phyloP scores from a whole-genome alignment of 2,797 vertebrate species.

The Microcaecilia unicolor region DNA sequence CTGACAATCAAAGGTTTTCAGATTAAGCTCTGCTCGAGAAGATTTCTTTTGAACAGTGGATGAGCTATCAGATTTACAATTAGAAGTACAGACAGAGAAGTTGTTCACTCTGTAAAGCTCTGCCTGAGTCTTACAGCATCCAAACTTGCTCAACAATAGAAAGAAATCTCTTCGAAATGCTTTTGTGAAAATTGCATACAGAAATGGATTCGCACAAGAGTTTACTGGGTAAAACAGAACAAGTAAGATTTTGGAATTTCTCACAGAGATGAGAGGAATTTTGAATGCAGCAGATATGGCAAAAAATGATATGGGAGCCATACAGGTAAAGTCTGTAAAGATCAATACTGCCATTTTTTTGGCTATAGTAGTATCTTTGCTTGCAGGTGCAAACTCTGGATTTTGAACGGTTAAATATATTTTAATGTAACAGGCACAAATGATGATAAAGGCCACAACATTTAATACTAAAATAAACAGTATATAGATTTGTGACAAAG shows the following conservation, averaged over 20 bases:
- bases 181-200: conserved; percentile 87
- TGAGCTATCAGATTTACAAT: conserved; percentile 37
- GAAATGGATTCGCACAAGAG: conserved; percentile 86
- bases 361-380: conserved; percentile 77
- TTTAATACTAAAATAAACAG: conserved; percentile 70
- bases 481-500: conserved; percentile 73
- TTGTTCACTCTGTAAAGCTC: conserved; percentile 65
- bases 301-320: conserved; percentile 91
- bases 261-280: conserved; percentile 84
- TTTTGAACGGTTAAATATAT: conserved; percentile 80
- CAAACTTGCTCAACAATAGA: conserved; percentile 65
- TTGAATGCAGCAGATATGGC: conserved; percentile 84
- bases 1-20: conserved; percentile 27
- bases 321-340: conserved; percentile 88
- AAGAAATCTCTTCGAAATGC: conserved; percentile 76
- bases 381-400: conserved; percentile 61
- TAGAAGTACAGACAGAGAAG: conserved; percentile 48
- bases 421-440: conserved; percentile 79
- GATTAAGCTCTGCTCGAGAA: conserved; percentile 24
- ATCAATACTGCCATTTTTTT: conserved; percentile 90
- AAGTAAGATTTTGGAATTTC: conserved; percentile 85
- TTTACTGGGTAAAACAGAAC: conserved; percentile 89
- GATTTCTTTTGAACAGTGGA: conserved; percentile 31
- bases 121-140: conserved; percentile 53
- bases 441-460: conserved; percentile 66